phyloP scores from a whole-genome alignment of 2,888 invertebrate species.

The Acanthacorydalis orientalis region DNA sequence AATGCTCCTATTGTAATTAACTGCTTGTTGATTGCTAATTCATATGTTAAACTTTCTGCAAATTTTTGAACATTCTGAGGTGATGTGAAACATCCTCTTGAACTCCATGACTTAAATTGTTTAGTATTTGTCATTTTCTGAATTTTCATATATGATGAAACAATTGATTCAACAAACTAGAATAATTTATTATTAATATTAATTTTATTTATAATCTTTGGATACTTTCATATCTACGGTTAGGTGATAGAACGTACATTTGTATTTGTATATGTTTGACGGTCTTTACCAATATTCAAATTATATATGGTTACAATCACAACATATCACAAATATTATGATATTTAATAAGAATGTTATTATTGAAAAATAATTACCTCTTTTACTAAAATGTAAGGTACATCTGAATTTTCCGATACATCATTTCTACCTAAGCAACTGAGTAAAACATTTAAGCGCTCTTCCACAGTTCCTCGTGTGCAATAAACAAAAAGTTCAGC shows the following conservation, averaged over 20 bases:
- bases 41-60: conserved; percentile 37
- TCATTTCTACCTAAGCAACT: conserved; percentile 38
- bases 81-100: conserved; percentile 36
- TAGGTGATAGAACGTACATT: background rate
- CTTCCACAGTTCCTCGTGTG: conserved; percentile 48
- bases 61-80: conserved; percentile 37
- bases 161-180: conserved; percentile 61
- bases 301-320: too few species aligned
- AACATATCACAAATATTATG: too few species aligned
- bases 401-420: conserved; percentile 30
- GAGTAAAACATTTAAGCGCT: conserved; percentile 37
- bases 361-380: conserved; percentile 28
- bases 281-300: too few species aligned
- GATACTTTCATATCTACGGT: background rate
- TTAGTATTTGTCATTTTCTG: conserved; percentile 37
- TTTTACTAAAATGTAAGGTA: conserved; percentile 42
- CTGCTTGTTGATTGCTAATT: conserved; percentile 25
- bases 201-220: background rate
- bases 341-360: too few species aligned
- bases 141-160: conserved; percentile 56
- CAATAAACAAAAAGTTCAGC: conserved; percentile 52
- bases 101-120: conserved; percentile 39
- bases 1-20: conserved; percentile 24
- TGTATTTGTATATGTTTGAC: background rate
- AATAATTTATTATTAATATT: conserved; percentile 16